A percentile compares a stretch with the other conserved stretches of the same genome.
phyloP scores from a whole-genome alignment of 2,888 invertebrate genomes.

The Drosophila basisetae region DNA sequence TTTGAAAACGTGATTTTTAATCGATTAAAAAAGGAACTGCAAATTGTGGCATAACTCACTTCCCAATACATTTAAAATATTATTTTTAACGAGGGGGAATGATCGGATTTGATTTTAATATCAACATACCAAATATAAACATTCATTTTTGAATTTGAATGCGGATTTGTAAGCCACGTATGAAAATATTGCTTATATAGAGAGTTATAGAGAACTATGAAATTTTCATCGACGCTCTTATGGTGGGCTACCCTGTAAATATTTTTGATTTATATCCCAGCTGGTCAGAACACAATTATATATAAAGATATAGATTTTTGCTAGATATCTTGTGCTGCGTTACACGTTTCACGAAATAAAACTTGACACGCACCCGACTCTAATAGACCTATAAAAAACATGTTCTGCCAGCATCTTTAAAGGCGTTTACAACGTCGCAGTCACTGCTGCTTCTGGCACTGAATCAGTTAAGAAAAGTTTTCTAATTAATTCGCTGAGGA shows the following conservation, averaged over 20 bases:
- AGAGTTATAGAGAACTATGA: not conserved
- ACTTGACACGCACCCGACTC: not conserved
- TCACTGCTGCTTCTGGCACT: conserved; percentile 64
- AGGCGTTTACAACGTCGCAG: conserved; percentile 40
- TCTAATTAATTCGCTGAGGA: conserved; percentile 79
- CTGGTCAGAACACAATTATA: not conserved
- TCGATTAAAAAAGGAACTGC: not conserved
- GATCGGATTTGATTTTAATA: not conserved
- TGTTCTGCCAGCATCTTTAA: conserved; percentile 45
- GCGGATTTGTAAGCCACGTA: not conserved
- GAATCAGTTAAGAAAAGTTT: conserved; percentile 81
- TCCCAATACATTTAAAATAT: not conserved
- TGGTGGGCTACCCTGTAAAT: not conserved
- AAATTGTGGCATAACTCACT: not conserved
- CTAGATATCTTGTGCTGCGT: not conserved
- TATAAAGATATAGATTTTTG: not conserved
- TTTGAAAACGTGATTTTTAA: not conserved
- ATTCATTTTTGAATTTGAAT: not conserved
- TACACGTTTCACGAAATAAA: not conserved
- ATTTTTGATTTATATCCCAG: not conserved
- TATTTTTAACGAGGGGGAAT: not conserved
- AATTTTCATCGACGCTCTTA: not conserved
- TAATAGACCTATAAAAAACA: conserved; percentile 16
- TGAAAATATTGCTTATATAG: not conserved
- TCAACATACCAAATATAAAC: not conserved